Evolutionary conservation across 2,113 vertebrate species (phyloP).

Genomic region (Nyctereutes procyonoides): DNA sequence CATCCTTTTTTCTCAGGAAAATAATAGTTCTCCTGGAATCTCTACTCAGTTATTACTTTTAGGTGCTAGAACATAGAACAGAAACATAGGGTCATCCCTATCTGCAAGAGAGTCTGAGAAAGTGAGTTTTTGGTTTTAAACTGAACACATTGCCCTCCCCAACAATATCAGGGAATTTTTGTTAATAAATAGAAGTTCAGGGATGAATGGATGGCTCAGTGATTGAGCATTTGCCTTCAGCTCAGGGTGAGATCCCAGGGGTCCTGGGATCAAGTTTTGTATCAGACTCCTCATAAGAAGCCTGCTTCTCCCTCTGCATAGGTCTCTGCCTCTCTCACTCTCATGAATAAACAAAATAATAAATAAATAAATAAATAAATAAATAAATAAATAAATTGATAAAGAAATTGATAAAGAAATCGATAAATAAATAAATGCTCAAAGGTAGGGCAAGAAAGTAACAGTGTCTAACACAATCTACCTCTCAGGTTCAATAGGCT

Average conservation of each 20-base stretch:
- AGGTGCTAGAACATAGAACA: background rate
- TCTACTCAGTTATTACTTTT: background rate
- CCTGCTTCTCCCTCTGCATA: too few relatives aligned
- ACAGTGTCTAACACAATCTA: background rate
- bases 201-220: too few relatives aligned
- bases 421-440: background rate
- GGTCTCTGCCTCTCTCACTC: too few relatives aligned
- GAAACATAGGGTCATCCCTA: background rate
- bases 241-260: too few relatives aligned
- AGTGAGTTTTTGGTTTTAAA: background rate
- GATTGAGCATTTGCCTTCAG: too few relatives aligned
- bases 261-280: too few relatives aligned
- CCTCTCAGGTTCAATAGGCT: background rate
- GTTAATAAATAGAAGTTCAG: background rate
- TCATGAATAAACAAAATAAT: too few relatives aligned
- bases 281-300: too few relatives aligned
- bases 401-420: too few relatives aligned
- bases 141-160: background rate
- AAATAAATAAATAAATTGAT: too few relatives aligned
- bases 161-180: background rate
- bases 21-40: background rate
- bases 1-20: background rate
- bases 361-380: too few relatives aligned
- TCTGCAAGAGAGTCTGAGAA: background rate
- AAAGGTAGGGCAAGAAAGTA: background rate